A percentile compares a stretch with the other conserved stretches of the same genome.
These are phyloP conservation scores for Rana temporaria DNA, from an alignment of 2,113 vertebrate genomes.

Conservation along the genomic window DNA sequence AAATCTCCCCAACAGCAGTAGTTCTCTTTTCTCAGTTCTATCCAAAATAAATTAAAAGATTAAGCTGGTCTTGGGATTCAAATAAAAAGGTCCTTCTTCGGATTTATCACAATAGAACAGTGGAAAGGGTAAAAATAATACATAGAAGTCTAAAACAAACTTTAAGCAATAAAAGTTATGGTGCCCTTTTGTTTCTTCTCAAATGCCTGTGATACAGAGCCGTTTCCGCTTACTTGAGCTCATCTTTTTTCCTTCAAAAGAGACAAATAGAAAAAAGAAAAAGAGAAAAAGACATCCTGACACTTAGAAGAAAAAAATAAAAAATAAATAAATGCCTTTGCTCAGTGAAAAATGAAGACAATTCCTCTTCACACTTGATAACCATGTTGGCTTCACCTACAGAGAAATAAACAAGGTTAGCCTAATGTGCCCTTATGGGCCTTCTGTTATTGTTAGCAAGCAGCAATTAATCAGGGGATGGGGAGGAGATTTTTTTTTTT, in stretches of 20 bases:
- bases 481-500: conserved; percentile 31
- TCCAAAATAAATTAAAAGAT: too few relatives aligned
- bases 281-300: background rate
- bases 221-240: background rate
- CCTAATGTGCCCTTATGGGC: conserved; percentile 21
- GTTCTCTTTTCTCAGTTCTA: too few relatives aligned
- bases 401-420: background rate
- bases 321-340: background rate
- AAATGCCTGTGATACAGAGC: background rate
- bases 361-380: conserved; percentile 20
- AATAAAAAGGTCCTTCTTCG: too few relatives aligned
- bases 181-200: background rate
- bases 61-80: too few relatives aligned
- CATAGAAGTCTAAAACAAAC: too few relatives aligned
- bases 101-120: too few relatives aligned
- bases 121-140: too few relatives aligned
- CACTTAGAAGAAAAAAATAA: background rate
- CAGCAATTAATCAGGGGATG: conserved; percentile 43
- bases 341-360: conserved; percentile 14
- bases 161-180: too few relatives aligned
- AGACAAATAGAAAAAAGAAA: background rate
- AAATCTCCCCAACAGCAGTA: too few relatives aligned
- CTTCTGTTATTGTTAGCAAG: conserved; percentile 41
- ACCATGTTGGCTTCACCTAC: background rate
- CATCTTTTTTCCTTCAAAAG: background rate